phyloP scores from a whole-genome alignment of 1,140 invertebrate genomes.

The Microplitis mediator region DNA sequence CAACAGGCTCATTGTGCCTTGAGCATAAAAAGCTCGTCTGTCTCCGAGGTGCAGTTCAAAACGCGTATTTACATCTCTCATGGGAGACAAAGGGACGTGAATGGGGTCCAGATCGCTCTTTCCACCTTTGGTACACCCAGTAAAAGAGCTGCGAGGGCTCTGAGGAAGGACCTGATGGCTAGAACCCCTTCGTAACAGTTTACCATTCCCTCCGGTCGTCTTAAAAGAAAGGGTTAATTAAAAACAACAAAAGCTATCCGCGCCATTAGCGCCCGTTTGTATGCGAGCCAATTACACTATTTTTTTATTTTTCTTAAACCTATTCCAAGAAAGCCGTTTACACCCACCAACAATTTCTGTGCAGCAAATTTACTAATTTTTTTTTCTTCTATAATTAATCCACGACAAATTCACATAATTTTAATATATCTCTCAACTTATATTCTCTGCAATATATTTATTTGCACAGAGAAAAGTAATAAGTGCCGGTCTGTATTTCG shows the following conservation, averaged over 20 bases:
- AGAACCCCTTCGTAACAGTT: slow-evolving; percentile 42
- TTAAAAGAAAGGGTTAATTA: slow-evolving; percentile 65
- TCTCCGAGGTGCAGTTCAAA: slow-evolving; percentile 60
- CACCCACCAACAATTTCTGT: too few relatives aligned
- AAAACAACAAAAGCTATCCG: slow-evolving; percentile 63
- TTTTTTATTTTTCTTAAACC: slow-evolving; percentile 27
- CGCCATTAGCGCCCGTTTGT: slow-evolving; percentile 63
- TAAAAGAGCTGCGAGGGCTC: slow-evolving; percentile 35
- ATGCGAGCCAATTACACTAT: slow-evolving; percentile 57
- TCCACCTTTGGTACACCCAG: not conserved
- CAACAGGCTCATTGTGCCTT: slow-evolving; percentile 38
- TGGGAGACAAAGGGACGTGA: slow-evolving; percentile 38
- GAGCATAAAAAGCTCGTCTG: slow-evolving; percentile 47
- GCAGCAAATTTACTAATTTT: too few relatives aligned
- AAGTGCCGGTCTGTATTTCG: not conserved
- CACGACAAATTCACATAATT: too few relatives aligned
- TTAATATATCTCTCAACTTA: too few relatives aligned
- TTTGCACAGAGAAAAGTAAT: too few relatives aligned
- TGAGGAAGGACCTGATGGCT: slow-evolving; percentile 25
- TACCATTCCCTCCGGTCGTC: slow-evolving; percentile 51
- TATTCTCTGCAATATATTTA: too few relatives aligned
- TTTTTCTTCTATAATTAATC: too few relatives aligned
- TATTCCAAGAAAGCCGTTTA: too few relatives aligned
- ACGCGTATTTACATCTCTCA: slow-evolving; percentile 61
- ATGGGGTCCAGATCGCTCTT: not conserved